A percentile compares a stretch with the other conserved stretches of the same genome.
These are phyloP conservation scores for Leptothorax acervorum DNA, from an alignment of 2,888 invertebrate genomes.

Conservation along the genomic window DNA sequence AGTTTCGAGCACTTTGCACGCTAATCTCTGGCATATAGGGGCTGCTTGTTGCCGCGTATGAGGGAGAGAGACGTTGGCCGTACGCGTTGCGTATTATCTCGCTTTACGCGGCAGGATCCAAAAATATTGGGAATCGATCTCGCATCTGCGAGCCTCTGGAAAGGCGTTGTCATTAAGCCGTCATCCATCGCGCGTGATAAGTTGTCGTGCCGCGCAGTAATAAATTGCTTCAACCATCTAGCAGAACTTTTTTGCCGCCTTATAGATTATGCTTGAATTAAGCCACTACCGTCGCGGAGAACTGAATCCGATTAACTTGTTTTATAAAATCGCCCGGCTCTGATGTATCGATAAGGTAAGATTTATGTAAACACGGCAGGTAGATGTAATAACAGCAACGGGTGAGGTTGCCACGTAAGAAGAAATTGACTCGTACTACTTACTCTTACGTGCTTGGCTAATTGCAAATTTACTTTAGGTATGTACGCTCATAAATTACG, in stretches of 20 bases:
- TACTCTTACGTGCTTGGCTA: background rate
- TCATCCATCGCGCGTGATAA: conserved; percentile 67
- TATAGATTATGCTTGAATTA: conserved; percentile 62
- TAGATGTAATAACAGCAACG: background rate
- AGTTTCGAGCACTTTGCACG: conserved; percentile 79
- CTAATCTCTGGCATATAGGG: conserved; percentile 75
- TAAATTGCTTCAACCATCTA: conserved; percentile 62
- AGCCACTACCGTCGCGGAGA: conserved; percentile 35
- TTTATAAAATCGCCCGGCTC: conserved; percentile 14
- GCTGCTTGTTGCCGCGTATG: conserved; percentile 41
- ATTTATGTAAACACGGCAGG: conserved; percentile 40
- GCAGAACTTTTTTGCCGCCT: conserved; percentile 49
- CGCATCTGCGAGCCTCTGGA: background rate
- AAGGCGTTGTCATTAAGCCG: conserved; percentile 66
- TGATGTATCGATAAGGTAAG: conserved; percentile 46
- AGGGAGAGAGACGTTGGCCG: background rate
- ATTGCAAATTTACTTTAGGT: background rate
- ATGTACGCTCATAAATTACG: background rate
- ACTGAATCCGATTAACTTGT: conserved; percentile 57
- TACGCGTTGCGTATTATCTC: conserved; percentile 30
- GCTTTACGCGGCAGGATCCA: conserved; percentile 8
- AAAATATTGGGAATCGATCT: conserved; percentile 45
- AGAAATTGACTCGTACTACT: conserved; percentile 14
- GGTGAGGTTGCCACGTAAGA: background rate
- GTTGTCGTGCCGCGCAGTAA: conserved; percentile 62